These are phyloP conservation scores for Dicentrarchus labrax DNA, from an alignment of 2,113 vertebrate genomes.

Conservation along the genomic window DNA sequence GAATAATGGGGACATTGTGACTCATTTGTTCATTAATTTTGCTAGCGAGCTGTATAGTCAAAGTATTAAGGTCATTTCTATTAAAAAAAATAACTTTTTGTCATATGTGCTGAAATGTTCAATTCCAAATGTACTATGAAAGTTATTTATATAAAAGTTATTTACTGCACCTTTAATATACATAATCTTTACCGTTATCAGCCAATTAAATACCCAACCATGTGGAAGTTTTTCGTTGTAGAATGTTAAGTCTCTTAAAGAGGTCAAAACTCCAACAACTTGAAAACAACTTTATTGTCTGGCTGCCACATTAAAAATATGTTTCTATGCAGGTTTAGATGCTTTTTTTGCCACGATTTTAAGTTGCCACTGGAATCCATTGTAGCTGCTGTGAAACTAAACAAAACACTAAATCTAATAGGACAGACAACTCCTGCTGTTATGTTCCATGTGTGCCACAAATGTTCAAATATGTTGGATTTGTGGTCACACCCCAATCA, in stretches of 20 bases:
- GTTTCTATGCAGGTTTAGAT: neutral
- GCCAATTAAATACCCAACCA: neutral
- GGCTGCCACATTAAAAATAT: neutral
- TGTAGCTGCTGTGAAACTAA: neutral
- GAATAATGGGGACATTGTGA: neutral
- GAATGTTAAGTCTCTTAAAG: neutral
- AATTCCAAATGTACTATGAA: no score
- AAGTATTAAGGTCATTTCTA: neutral
- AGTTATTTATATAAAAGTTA: no score
- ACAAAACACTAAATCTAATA: no score
- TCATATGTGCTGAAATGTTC: neutral
- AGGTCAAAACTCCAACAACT: neutral
- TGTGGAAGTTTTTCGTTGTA: neutral
- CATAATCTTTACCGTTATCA: neutral
- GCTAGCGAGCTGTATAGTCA: neutral
- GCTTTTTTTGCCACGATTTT: neutral
- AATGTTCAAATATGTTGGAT: neutral
- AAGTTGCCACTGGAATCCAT: neutral
- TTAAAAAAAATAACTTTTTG: no score
- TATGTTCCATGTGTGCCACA: neutral
- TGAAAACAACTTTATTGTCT: neutral
- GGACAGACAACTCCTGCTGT: neutral
- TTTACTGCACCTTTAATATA: no score
- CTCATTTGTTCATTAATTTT: neutral
- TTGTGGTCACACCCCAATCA: neutral